These are phyloP conservation scores for Melanogrammus aeglefinus DNA, from an alignment of 2,797 vertebrate genomes.

Conservation along the genomic window DNA sequence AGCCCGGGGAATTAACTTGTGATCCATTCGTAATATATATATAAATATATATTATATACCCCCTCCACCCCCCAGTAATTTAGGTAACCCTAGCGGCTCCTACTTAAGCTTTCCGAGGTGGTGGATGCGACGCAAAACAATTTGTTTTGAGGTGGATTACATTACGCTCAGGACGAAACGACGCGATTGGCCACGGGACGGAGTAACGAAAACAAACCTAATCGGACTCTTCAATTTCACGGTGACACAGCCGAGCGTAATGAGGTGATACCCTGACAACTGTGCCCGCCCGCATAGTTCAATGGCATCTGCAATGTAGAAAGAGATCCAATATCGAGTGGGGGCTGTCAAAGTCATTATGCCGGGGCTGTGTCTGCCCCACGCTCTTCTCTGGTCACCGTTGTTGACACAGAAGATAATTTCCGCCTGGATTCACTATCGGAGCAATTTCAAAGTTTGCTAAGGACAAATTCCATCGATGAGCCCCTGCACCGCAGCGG, in stretches of 20 bases:
- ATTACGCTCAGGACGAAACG: slow-evolving; percentile 61
- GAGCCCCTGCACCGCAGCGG: not conserved
- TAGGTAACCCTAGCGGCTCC: slow-evolving; percentile 45
- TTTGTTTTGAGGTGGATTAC: slow-evolving; percentile 71
- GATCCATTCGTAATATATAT: slow-evolving; percentile 60
- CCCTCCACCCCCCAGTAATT: slow-evolving; percentile 52
- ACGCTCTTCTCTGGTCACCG: slow-evolving; percentile 19
- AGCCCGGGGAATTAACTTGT: slow-evolving; percentile 67
- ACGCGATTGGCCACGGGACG: slow-evolving; percentile 59
- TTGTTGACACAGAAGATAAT: not conserved
- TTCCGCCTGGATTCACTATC: not conserved
- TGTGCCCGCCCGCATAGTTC: slow-evolving; percentile 36
- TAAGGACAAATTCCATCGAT: not conserved
- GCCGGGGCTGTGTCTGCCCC: slow-evolving; percentile 20
- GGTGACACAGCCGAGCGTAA: slow-evolving; percentile 63
- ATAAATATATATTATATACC: not conserved
- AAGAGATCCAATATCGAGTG: slow-evolving; percentile 29
- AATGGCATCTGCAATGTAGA: slow-evolving; percentile 36
- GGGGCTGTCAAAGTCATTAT: slow-evolving; percentile 29
- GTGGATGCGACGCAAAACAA: slow-evolving; percentile 62
- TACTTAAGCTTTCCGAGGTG: slow-evolving; percentile 58
- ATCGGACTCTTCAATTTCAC: slow-evolving; percentile 73
- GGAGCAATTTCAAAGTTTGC: slow-evolving; percentile 7
- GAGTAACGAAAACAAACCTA: slow-evolving; percentile 61
- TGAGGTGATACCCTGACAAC: slow-evolving; percentile 52